Percentiles rank a stretch among this genome's conserved stretches.
Evolutionary conservation across 2,888 invertebrate species (phyloP).

Genomic region (Eledona agricola): DNA sequence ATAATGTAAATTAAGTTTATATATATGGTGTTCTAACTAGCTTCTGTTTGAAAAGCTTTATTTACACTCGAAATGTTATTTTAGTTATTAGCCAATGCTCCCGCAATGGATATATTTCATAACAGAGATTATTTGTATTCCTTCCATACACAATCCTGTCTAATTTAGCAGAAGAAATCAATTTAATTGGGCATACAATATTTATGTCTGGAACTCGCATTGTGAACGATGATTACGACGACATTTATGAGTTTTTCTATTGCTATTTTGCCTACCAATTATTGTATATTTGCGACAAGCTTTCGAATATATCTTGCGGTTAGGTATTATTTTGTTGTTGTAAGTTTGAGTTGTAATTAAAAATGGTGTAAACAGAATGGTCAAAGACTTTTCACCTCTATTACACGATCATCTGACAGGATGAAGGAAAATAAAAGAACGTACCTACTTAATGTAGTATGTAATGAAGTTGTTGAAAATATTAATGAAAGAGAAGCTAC

Average conservation of each 20-base stretch:
- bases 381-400: not conserved
- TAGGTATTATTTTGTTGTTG: too few species aligned
- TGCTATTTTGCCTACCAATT: slow-evolving; percentile 19
- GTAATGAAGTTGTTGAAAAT: slow-evolving; percentile 29
- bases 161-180: slow-evolving; percentile 14
- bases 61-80: slow-evolving; percentile 30
- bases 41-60: slow-evolving; percentile 37
- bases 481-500: slow-evolving; percentile 27
- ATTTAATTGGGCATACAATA: slow-evolving; percentile 22
- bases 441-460: not conserved
- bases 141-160: too few species aligned
- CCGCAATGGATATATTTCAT: slow-evolving; percentile 7
- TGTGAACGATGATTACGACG: slow-evolving; percentile 17
- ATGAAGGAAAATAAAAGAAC: slow-evolving; percentile 3
- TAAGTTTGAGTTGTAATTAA: slow-evolving; percentile 6
- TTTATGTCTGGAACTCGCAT: slow-evolving; percentile 21
- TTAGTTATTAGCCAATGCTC: slow-evolving; percentile 26
- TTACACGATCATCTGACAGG: slow-evolving; percentile 5
- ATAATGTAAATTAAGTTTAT: slow-evolving; percentile 33
- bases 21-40: slow-evolving; percentile 32
- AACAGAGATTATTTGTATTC: slow-evolving; percentile 6
- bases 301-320: too few species aligned
- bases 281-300: slow-evolving; percentile 18
- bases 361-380: slow-evolving; percentile 5
- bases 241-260: slow-evolving; percentile 30